Base-by-base conservation (phyloP, 2,113 vertebrate species). In the Otolemur garnettii region DNA sequence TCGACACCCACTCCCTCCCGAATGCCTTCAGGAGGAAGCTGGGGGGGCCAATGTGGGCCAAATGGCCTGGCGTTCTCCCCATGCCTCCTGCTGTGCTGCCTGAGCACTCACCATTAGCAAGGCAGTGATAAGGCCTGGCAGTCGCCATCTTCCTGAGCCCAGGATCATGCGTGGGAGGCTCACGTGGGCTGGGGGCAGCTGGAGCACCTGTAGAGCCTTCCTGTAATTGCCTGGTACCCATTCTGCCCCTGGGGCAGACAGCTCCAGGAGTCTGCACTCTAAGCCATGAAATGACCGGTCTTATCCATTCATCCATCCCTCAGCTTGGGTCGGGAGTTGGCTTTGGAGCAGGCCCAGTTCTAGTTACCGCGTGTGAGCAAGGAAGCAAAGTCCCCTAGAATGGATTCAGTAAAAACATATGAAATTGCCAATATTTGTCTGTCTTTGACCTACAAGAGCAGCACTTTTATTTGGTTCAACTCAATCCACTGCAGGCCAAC, bases 161-260 rank as follows among this genome's bases (percentile, higher is more conserved):
- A 33, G 74, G 33, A 21, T 14, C 4, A 17, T 21, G 57, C 0
- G 0, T 26, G 75, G 77, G 69, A 5, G 38, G 71, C 7, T 59
- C 8, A 4, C 21, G 2, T 0, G 5, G n/a, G 26, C 6, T 30
- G 0, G n/a, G 59, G 28, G 33, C 53, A 50, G 24, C 19, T 19
- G 14, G 57, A 35, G 60, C 0, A 11, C 33, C 35, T 4, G 35
- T 22, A 53, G 33, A 2, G 22, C 35, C 60, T 42, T 17, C 53
- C 68, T 8, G 7, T 12, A 7, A 35, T 26, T 9, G 2, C 69
- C 53, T 35, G 22, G 84, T 66, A 38, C 6, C 8, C 10, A 1
- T n/a, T 45, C 68, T 59, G 69, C 19, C 79, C 75, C 69, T 57
- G 42, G 53, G 15, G 33, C 45, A 18, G 8, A 18, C 1, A 7